phyloP scores from a whole-genome alignment of 30 jellyfish, hydroid and myxozoan species.

The Pseudorhiza aurosa region DNA sequence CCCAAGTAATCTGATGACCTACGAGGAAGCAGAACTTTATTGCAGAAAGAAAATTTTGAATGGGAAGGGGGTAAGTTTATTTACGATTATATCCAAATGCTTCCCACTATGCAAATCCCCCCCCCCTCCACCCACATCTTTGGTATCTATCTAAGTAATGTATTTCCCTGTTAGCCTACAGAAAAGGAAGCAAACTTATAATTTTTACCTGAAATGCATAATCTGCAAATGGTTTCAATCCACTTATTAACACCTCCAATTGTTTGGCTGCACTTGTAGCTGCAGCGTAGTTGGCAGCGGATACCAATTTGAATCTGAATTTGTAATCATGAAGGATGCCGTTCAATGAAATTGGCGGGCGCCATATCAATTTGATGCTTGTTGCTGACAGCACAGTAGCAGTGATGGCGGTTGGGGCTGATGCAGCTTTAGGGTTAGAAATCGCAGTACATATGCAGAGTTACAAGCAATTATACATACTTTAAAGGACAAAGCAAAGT shows the following conservation, averaged over 20 bases:
- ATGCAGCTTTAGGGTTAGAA: constrained; percentile 11
- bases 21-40: background rate
- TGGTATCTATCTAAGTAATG: too few relatives aligned
- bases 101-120: background rate
- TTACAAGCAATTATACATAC: background rate
- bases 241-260: background rate
- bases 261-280: constrained; percentile 17
- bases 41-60: background rate
- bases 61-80: background rate
- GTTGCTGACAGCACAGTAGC: constrained; percentile 45
- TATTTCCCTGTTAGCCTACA: too few relatives aligned
- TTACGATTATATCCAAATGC: background rate
- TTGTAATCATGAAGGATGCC: constrained; percentile 66
- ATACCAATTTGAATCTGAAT: constrained; percentile 18
- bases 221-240: constrained; percentile 5
- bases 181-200: background rate
- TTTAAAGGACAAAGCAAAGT: background rate
- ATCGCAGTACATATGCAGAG: background rate
- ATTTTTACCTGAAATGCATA: constrained; percentile 21
- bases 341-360: constrained; percentile 43
- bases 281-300: background rate
- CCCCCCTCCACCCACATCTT: too few relatives aligned
- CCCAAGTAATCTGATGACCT: too few relatives aligned
- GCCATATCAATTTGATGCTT: constrained; percentile 45
- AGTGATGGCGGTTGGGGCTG: constrained; percentile 38